Evolutionary conservation across 2,888 invertebrate species (phyloP), one percentile per base, ranked within the genome.

Genomic region (Hypolimnas misippus): DNA sequence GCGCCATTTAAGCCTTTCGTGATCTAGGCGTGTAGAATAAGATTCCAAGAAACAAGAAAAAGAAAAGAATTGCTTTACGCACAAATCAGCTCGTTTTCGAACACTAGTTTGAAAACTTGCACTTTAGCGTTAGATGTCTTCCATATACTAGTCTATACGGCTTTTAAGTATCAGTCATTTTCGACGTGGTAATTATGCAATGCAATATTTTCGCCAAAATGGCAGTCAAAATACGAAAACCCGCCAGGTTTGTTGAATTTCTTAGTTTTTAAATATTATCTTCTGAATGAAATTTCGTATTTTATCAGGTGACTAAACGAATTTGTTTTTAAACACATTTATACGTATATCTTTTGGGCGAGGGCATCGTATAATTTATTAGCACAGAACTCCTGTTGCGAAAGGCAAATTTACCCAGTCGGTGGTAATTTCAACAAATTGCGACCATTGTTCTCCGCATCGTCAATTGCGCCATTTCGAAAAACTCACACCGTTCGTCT

Each of bases 391-490:
- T 68, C 53, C 49, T 57, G 53, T 56, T 57, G 68, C 61, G 64
- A 63, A 66, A 68, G 64, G 66, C 64, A 59, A 69, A 69, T 68
- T 70, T 68, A 66, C 64, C 53, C 65, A 59, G 65, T 59, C 62
- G 63, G 70, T 71, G 76, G 82, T 83, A 83, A 86, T 86, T 84
- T 81, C 78, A 70, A 78, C 79, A 84, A 87, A 87, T 88, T 87
- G 85, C 81, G 71, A 64, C 76, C 81, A 86, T 88, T 88, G 87
- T 88, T 81, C 82, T 61, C 56, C 46, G 40, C 54, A 55, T 53
- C 62, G 63, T 44, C 67, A 69, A 70, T 68, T 70, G 63, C 64
- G 68, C 55, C 62, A 58, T 64, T 63, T 66, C 63, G 66, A 66
- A 70, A 68, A 71, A 73, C 65, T 70, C 70, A 63, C 59, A 57